phyloP scores from a whole-genome alignment of 1,140 invertebrate genomes.

The Panulirus ornatus region DNA sequence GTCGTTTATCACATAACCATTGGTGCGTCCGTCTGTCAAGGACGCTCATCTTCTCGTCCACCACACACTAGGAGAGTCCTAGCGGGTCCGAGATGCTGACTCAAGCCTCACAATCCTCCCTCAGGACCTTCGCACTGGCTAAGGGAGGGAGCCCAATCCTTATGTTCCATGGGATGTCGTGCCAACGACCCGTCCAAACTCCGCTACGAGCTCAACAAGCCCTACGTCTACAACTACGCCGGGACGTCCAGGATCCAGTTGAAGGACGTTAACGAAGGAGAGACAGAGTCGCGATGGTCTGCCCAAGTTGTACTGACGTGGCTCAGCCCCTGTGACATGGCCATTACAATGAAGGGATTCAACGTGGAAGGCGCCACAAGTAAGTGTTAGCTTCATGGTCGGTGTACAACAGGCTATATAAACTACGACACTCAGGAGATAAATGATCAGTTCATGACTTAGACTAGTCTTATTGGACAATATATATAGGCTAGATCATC shows the following conservation, averaged over 20 bases:
- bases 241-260: constrained; percentile 53
- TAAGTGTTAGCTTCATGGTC: neutral
- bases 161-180: constrained; percentile 49
- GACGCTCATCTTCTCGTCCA: too few relatives aligned
- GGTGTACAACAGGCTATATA: too few relatives aligned
- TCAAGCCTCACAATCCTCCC: too few relatives aligned
- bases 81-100: too few relatives aligned
- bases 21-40: too few relatives aligned
- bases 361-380: constrained; percentile 42
- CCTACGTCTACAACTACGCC: constrained; percentile 49
- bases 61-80: too few relatives aligned
- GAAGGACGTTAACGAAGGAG: constrained; percentile 45
- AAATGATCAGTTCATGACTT: too few relatives aligned
- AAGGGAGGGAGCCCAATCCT: neutral
- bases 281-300: constrained; percentile 29
- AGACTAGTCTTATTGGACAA: too few relatives aligned
- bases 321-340: constrained; percentile 58
- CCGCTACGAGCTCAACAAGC: constrained; percentile 26
- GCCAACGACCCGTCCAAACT: constrained; percentile 32
- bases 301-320: constrained; percentile 20
- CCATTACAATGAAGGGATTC: constrained; percentile 37
- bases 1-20: too few relatives aligned
- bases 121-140: constrained; percentile 29
- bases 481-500: too few relatives aligned
- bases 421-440: too few relatives aligned